Conservation (phyloP, 2,113 vertebrate genomes). For the Oncorhynchus clarkii region DNA sequence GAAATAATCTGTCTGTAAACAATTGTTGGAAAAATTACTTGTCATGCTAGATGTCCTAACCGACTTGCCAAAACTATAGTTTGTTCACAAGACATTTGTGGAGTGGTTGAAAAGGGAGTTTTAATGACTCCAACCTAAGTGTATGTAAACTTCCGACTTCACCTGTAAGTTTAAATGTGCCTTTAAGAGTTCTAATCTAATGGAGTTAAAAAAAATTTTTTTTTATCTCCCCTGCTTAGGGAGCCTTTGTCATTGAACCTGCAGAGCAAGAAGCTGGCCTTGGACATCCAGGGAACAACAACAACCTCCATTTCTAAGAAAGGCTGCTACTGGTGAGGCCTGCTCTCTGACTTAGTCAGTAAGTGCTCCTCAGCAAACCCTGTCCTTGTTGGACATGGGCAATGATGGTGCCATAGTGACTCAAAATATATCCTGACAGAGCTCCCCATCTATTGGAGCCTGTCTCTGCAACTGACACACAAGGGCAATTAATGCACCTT, state of each 20-base stretch:
- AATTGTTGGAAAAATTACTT: no score
- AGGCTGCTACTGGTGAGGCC: conserved; percentile 85
- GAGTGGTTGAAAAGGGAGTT: no score
- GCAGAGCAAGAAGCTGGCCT: conserved; percentile 74
- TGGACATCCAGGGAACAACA: conserved; percentile 73
- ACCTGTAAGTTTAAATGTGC: no score
- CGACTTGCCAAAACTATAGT: no score
- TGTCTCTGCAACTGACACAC: conserved; percentile 72
- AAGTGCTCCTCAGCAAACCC: conserved; percentile 59
- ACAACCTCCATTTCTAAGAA: conserved; percentile 76
- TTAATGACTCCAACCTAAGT: no score
- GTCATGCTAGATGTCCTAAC: no score
- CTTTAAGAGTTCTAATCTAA: background rate
- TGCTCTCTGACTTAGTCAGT: background rate
- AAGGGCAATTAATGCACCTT: background rate
- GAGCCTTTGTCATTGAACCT: conserved; percentile 79
- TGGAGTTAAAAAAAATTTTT: background rate
- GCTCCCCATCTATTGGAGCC: conserved; percentile 51
- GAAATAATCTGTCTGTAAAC: no score
- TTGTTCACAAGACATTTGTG: no score
- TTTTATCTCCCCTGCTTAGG: conserved; percentile 55
- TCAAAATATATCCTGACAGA: conserved; percentile 68
- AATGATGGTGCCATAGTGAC: conserved; percentile 55
- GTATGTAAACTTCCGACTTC: no score
- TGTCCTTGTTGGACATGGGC: conserved; percentile 49